Evolutionary conservation across 64 coral and sea anemone species (phyloP).

Genomic region (Actinia equina): DNA sequence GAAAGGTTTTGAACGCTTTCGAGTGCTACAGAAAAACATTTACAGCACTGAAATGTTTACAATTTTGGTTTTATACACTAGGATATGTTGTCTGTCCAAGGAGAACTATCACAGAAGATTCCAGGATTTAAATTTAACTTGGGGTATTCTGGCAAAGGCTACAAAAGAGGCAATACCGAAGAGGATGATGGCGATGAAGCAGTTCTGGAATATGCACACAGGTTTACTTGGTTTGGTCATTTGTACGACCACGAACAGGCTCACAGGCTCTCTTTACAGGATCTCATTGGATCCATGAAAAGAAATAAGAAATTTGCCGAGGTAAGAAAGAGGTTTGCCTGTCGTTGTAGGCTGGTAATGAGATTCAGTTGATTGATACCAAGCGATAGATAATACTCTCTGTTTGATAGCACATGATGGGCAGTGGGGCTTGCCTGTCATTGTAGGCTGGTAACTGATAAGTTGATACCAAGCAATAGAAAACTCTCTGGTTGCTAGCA

Average conservation of each 20-base stretch:
- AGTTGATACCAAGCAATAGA: not conserved
- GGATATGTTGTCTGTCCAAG: conserved; percentile 82
- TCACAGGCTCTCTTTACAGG: conserved; percentile 62
- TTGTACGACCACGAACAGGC: conserved; percentile 96
- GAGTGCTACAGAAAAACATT: too few relatives aligned
- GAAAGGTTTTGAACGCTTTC: too few relatives aligned
- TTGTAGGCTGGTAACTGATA: too few relatives aligned
- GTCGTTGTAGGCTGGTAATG: not conserved
- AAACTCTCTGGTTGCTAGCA: too few relatives aligned
- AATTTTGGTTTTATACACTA: not conserved
- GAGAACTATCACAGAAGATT: conserved; percentile 67
- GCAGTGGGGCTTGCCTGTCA: too few relatives aligned
- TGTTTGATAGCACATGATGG: not conserved
- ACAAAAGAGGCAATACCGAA: conserved; percentile 55
- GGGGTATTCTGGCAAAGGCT: conserved; percentile 90
- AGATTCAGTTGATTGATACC: not conserved
- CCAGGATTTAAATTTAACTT: conserved; percentile 94
- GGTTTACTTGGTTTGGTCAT: conserved; percentile 96
- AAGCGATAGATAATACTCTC: too few relatives aligned
- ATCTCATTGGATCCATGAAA: conserved; percentile 66
- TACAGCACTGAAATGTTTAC: too few relatives aligned
- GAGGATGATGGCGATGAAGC: conserved; percentile 90
- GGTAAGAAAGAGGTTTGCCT: conserved; percentile 25
- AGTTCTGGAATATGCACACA: conserved; percentile 61
- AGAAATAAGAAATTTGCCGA: conserved; percentile 84